Evolutionary conservation across 1,140 invertebrate genomes (phyloP), one percentile per base, ranked within the genome.

Genomic region (Triops longicaudatus): DNA sequence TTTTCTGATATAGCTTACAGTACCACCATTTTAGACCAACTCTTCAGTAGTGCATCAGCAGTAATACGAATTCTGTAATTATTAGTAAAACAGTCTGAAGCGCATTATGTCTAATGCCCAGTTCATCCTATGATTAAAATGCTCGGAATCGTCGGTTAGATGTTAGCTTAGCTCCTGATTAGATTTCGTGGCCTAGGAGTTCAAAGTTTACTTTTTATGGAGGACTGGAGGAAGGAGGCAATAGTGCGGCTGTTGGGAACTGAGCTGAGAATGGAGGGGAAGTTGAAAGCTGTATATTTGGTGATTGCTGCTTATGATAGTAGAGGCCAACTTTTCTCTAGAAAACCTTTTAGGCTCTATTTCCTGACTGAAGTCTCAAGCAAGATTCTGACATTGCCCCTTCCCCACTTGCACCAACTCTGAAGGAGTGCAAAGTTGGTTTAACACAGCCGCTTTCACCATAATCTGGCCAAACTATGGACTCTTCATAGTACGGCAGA

Each of bases 281-380:
- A 63, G 7, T 14, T 63, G 22, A 63, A 63, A 63, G 50, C 50
- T 63, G n/a, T 22, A 63, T 63, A 63, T 63, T 63, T 63, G 50
- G 10, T 63, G 50, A 63, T 63, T 63, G 50, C 50, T 63, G 50
- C 50, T 63, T 63, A 63, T 63, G 50, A 63, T 63, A 63, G 50
- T 17, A 14, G 5, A 9, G 22, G 10, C 17, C 14, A 63, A n/a
- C 22, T 63, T 17, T 17, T 63, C 22, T n/a, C 50, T 4, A 63
- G 50, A 63, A 63, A 63, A 22, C 50, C 50, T 22, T n/a, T 63
- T 63, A 63, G 22, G 50, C 50, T 63, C 3, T 63, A 17, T n/a
- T 63, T 22, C 50, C 22, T 0, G n/a, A 14, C 50, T 63, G 14
- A 22, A 63, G 17, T 63, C 22, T 17, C 2, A 37, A 37, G 31